These are phyloP conservation scores for Brachyptera risi DNA, from an alignment of 2,888 invertebrate genomes.

Conservation along the genomic window DNA sequence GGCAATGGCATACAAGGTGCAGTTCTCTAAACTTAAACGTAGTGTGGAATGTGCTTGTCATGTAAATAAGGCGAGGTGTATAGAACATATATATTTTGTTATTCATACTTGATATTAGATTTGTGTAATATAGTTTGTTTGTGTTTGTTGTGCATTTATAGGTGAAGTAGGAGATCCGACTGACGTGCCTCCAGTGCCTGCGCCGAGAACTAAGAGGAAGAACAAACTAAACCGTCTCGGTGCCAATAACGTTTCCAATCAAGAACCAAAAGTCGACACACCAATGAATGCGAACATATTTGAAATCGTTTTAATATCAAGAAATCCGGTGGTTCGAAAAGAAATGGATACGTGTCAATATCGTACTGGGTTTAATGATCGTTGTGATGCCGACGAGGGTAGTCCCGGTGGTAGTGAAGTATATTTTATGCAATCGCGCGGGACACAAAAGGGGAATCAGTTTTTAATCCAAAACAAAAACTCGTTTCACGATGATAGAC, in stretches of 20 bases:
- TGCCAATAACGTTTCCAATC: not conserved
- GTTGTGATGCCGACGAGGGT: not conserved
- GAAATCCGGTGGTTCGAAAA: not conserved
- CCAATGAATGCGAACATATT: not conserved
- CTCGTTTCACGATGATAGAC: not conserved
- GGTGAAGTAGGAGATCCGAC: no score
- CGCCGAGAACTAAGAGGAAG: slow-evolving; percentile 21
- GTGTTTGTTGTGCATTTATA: no score
- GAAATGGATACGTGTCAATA: not conserved
- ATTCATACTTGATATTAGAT: not conserved
- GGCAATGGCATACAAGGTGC: no score
- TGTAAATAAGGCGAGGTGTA: no score
- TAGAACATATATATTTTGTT: no score
- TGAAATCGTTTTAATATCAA: not conserved
- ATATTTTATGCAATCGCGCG: not conserved
- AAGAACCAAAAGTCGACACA: not conserved
- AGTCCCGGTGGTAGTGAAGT: not conserved
- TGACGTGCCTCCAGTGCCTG: slow-evolving; percentile 8
- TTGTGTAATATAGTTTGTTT: not conserved
- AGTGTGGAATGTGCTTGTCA: no score
- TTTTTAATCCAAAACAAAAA: not conserved
- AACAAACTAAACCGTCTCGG: slow-evolving; percentile 1
- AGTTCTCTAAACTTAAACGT: no score
- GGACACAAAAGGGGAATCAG: not conserved
- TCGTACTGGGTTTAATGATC: not conserved